Percentiles rank a stretch among this genome's conserved stretches.
phyloP scores from a whole-genome alignment of 1,140 invertebrate genomes.

The Scaptomyza graminum region DNA sequence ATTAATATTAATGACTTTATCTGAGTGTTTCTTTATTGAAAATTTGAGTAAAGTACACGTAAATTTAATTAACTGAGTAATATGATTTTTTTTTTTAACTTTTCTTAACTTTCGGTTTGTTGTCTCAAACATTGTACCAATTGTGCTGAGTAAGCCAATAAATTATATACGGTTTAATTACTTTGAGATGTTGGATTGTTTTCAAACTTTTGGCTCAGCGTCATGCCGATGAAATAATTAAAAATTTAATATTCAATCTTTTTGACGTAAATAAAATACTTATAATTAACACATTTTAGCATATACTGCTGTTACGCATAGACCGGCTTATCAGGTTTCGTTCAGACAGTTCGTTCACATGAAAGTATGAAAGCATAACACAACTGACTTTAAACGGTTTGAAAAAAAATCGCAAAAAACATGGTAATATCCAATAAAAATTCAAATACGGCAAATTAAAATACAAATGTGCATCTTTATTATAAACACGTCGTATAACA shows the following conservation, averaged over 20 bases:
- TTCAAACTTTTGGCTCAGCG: neutral
- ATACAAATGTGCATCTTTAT: constrained; percentile 1
- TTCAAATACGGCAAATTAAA: constrained; percentile 16
- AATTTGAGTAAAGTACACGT: neutral
- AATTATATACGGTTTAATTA: neutral
- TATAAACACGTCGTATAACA: neutral
- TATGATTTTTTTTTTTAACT: neutral
- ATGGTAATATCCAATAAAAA: neutral
- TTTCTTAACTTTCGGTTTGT: neutral
- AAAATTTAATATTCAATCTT: constrained; percentile 18
- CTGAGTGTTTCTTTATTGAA: neutral
- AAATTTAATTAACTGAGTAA: neutral
- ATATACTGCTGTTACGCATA: constrained; percentile 10
- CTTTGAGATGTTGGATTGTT: neutral
- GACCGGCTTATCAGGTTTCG: constrained; percentile 39
- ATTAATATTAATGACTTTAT: neutral
- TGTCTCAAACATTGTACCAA: neutral
- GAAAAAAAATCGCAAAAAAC: constrained; percentile 17
- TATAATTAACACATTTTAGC: constrained; percentile 15
- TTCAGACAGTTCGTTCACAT: constrained; percentile 43
- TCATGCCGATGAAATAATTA: constrained; percentile 12
- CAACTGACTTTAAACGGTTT: constrained; percentile 36
- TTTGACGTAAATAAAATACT: neutral
- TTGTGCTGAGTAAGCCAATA: neutral
- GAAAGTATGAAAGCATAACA: constrained; percentile 23